Evolutionary conservation across 2,113 vertebrate genomes (phyloP), one percentile per base, ranked within the genome.

Genomic region (Epinephelus fuscoguttatus): DNA sequence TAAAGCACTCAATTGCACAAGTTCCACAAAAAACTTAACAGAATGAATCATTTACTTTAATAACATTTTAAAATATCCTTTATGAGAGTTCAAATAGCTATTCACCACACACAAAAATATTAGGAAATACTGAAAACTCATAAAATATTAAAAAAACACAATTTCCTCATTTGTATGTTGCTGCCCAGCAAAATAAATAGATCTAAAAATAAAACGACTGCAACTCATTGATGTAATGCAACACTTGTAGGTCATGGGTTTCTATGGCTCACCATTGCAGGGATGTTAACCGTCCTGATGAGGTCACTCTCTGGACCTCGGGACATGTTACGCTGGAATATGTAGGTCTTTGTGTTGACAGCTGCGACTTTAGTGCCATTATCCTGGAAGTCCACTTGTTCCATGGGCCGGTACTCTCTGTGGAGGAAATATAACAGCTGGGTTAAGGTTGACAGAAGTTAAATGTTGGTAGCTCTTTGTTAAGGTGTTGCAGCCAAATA

Each of bases 211-310:
- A 47, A 12, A 8, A 47, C 9, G 9, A 11, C 52, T 23, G 19
- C 13, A 25, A 42, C 3, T 23, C 10, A 66, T 2, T 52, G 12
- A 25, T 5, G 7, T 25, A 4, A 69, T 40, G 47, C 11, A 23
- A 37, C 25, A 33, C 25, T 21, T 23, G 37, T 25, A 6, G 68
- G 19, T 57, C 4, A 47, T 57, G 17, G 52, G 50, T 23, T 30
- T 18, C 4, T 78, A 21, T 9, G 2, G 88, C 97, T 96, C 93
- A 99, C 98, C 97, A 99, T 60, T 9, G 94, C 96, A 82, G 98
- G 98, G 86, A 99, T 95, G 94, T 98, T 98, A 75, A 97, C 19
- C 0, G 98, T 99, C 87, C 98, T 95, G 80, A 99, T 96, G 71
- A 96, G 91, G 84, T 99, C 97, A 49, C 92, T 92, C 64, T 98